Evolutionary conservation across 1,140 invertebrate species (phyloP), one percentile per base, ranked within the genome.

Genomic region (Drosophila insularis): DNA sequence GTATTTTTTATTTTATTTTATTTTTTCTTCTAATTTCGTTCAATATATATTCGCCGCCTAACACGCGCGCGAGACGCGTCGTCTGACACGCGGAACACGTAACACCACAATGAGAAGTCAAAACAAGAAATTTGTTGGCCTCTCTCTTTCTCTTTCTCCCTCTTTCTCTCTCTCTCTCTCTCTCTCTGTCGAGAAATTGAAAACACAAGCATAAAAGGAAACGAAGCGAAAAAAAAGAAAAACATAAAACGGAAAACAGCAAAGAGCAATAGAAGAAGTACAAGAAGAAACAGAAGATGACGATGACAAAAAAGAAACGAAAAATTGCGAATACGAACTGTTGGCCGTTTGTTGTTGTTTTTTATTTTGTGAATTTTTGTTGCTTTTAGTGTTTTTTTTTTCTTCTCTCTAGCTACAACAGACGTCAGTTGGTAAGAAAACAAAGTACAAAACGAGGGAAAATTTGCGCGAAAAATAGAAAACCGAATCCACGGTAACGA

Each of bases 31-130:
- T 79, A 66, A 63, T 76, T 53, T 78, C 67, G 60, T 59, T 71
- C 55, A 78, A 69, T 74, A 63, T 43, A 69, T 74, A 63, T 43
- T 78, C 77, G 82, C 82, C 75, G 75, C 75, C 63, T 77, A 66
- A 59, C 68, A 66, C 82, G 82, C 82, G 79, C 84, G 69, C 76
- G 74, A 27, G 27, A 76, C 84, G 80, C 68, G 78, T 78, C 89
- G 90, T 91, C 90, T 91, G 84, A 89, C 89, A 91, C 90, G 81
- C 89, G 81, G 85, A 90, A 91, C 90, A 90, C 90, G 90, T 91
- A 91, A 91, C 90, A 91, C 90, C 90, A 90, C 90, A 91, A 91
- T 91, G 90, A 27, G 27, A 91, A 84, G 82, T 74, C 80, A 70
- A 74, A 59, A 69, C 58, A 61, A 79, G 73, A 68, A 70, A 62